phyloP scores from a whole-genome alignment of 2,888 invertebrate genomes.

The Acanthosepion pharaonis region DNA sequence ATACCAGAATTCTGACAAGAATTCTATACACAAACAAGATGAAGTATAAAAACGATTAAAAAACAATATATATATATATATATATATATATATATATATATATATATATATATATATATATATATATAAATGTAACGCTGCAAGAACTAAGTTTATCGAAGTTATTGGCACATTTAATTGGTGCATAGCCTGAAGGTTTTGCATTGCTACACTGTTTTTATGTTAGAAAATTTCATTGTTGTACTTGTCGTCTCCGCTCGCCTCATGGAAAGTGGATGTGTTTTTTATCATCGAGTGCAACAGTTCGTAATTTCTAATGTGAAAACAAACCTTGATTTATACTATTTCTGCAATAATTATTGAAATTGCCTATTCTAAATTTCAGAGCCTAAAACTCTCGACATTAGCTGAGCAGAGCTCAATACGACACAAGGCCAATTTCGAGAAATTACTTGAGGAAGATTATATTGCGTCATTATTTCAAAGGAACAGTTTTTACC shows the following conservation, averaged over 20 bases:
- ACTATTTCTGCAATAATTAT: too few species aligned
- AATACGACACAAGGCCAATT: too few species aligned
- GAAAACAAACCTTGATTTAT: neutral
- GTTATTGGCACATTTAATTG: slow-evolving; percentile 16
- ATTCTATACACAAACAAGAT: too few species aligned
- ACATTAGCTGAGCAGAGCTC: too few species aligned
- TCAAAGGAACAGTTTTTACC: too few species aligned
- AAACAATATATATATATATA: neutral
- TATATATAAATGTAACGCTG: neutral
- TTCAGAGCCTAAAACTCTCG: too few species aligned
- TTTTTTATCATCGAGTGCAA: neutral
- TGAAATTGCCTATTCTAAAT: too few species aligned
- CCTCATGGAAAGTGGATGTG: neutral
- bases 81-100: neutral
- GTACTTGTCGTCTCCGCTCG: neutral
- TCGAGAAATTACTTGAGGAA: too few species aligned
- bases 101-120: neutral
- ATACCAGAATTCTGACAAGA: too few species aligned
- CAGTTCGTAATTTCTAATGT: neutral
- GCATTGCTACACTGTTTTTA: neutral
- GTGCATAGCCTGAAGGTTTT: neutral
- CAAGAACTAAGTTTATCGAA: neutral
- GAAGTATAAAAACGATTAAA: too few species aligned
- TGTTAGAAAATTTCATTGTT: neutral
- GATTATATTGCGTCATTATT: too few species aligned